A percentile compares a stretch with the other conserved stretches of the same genome.
Evolutionary conservation across 2,113 vertebrate species (phyloP).

Genomic region (Haemorhous mexicanus): DNA sequence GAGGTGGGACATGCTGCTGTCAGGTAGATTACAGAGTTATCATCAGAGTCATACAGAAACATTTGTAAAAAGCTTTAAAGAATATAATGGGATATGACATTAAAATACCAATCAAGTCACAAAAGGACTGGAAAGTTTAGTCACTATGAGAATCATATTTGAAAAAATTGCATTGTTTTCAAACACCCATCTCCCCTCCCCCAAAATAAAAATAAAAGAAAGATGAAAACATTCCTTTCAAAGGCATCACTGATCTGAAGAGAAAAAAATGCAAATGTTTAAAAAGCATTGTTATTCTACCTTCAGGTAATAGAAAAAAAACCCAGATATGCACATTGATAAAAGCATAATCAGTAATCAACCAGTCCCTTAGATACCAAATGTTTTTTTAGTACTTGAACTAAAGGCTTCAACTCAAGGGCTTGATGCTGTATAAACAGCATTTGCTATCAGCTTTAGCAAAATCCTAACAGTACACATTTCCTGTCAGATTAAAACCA

Average conservation of each 20-base stretch:
- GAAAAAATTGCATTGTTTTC: background rate
- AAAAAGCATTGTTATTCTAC: background rate
- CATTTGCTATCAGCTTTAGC: background rate
- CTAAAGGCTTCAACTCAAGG: background rate
- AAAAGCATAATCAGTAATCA: background rate
- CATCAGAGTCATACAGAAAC: background rate
- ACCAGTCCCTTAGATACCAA: background rate
- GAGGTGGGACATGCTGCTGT: background rate
- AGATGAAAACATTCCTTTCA: background rate
- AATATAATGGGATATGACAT: background rate
- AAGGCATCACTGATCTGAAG: background rate
- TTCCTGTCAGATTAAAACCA: background rate
- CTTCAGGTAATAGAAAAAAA: conserved; percentile 1
- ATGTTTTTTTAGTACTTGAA: background rate
- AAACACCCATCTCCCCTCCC: background rate
- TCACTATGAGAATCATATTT: background rate
- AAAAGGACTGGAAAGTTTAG: background rate
- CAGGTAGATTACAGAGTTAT: background rate
- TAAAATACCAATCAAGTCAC: background rate
- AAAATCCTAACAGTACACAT: background rate
- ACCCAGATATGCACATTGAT: background rate
- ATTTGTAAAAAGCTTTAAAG: background rate
- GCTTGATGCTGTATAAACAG: background rate
- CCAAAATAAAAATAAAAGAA: background rate
- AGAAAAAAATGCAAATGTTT: background rate